These are phyloP conservation scores for Apis mellifera DNA, from an alignment of 1,140 invertebrate species.

Conservation along the genomic window Amel_HAv3.1 CM009934.2:11351501-11352000, in stretches of 20 bases:
- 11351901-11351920: neutral
- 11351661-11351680: conserved; percentile 50
- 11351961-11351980: neutral
- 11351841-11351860: conserved; percentile 20
- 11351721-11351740: conserved; percentile 57
- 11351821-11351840: too few species aligned
- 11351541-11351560: neutral
- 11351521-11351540: too few species aligned
- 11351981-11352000: conserved; percentile 24
- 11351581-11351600: neutral
- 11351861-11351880: conserved; percentile 64
- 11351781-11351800: conserved; percentile 23
- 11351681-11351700: conserved; percentile 78
- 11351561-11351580: neutral
- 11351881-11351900: conserved; percentile 14
- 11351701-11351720: conserved; percentile 69
- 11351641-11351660: conserved; percentile 62
- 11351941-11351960: neutral
- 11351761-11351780: conserved; percentile 56
- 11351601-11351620: neutral
- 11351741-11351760: conserved; percentile 71
- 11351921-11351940: neutral
- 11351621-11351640: conserved; percentile 35
- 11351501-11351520: too few species aligned
- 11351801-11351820: too few species aligned